Evolutionary conservation across 2,797 vertebrate genomes (phyloP).

Genomic region (Miichthys miiuy): DNA sequence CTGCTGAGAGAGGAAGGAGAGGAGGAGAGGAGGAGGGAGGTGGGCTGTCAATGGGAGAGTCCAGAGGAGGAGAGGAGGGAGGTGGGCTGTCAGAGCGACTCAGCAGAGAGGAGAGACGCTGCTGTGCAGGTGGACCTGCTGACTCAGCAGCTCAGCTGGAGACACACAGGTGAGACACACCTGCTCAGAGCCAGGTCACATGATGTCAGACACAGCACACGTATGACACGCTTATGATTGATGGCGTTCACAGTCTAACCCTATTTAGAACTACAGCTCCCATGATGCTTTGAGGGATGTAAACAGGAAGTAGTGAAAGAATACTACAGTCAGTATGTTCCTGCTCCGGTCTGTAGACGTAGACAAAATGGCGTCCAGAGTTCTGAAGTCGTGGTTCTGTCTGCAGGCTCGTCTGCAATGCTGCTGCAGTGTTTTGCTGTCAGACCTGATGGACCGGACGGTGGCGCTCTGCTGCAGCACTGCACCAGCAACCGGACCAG

Average conservation of each 20-base stretch:
- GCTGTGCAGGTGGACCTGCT: constrained; percentile 74
- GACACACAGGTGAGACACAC: constrained; percentile 49
- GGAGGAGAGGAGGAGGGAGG: constrained; percentile 49
- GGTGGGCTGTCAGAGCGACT: constrained; percentile 72
- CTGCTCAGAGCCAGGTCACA: background rate
- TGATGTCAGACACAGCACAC: background rate
- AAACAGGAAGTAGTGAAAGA: too few relatives aligned
- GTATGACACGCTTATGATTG: too few relatives aligned
- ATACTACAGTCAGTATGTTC: too few relatives aligned
- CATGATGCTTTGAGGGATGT: background rate
- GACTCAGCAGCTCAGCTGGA: constrained; percentile 57
- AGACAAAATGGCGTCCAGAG: too few relatives aligned
- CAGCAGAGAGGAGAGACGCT: constrained; percentile 48
- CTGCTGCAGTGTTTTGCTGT: constrained; percentile 68
- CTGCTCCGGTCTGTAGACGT: too few relatives aligned
- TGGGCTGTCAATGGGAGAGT: constrained; percentile 73
- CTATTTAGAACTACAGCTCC: background rate
- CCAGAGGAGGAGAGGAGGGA: constrained; percentile 57
- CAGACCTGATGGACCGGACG: constrained; percentile 57
- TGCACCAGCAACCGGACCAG: constrained; percentile 57
- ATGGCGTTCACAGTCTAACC: too few relatives aligned
- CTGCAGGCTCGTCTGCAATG: constrained; percentile 50
- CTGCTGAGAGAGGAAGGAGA: constrained; percentile 33
- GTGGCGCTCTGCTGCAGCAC: constrained; percentile 70
- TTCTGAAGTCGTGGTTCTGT: background rate